These are phyloP conservation scores for Scaptomyza graminum DNA, from an alignment of 1,140 invertebrate species.

Conservation along the genomic window DNA sequence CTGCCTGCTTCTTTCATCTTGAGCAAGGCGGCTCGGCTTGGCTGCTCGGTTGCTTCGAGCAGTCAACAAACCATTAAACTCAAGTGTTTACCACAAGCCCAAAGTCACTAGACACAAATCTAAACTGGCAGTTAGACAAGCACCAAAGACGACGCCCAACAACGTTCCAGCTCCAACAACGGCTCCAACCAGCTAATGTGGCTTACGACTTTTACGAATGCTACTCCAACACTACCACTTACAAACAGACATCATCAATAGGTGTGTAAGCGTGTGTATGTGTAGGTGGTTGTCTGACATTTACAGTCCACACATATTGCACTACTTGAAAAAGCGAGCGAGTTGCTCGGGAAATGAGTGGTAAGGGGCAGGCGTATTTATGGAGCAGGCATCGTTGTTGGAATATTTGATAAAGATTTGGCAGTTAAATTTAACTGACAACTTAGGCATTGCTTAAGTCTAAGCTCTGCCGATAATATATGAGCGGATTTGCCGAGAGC, in stretches of 20 bases:
- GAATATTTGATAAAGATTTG: constrained; percentile 41
- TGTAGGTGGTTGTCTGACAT: constrained; percentile 16
- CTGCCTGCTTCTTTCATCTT: constrained; percentile 3
- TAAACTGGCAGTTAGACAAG: constrained; percentile 79
- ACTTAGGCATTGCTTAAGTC: constrained; percentile 18
- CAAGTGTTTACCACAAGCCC: constrained; percentile 80
- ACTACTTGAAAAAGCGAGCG: constrained; percentile 28
- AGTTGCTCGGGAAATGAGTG: constrained; percentile 1
- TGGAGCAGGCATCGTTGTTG: constrained; percentile 2
- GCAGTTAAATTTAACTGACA: constrained; percentile 40
- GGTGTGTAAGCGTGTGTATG: constrained; percentile 19
- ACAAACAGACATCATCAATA: constrained; percentile 26
- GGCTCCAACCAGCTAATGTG: constrained; percentile 10
- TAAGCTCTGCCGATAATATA: constrained; percentile 6
- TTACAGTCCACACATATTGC: constrained; percentile 21
- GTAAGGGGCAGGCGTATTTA: neutral
- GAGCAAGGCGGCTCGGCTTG: constrained; percentile 20
- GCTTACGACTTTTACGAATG: neutral
- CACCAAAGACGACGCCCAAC: constrained; percentile 18
- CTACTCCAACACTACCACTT: neutral
- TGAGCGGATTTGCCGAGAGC: constrained; percentile 1
- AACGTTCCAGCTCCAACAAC: neutral
- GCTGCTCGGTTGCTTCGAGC: constrained; percentile 34
- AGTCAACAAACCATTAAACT: constrained; percentile 82
- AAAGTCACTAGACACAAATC: constrained; percentile 78